Conservation (phyloP, 2,113 vertebrate genomes). For the Coptodon rendalli region DNA sequence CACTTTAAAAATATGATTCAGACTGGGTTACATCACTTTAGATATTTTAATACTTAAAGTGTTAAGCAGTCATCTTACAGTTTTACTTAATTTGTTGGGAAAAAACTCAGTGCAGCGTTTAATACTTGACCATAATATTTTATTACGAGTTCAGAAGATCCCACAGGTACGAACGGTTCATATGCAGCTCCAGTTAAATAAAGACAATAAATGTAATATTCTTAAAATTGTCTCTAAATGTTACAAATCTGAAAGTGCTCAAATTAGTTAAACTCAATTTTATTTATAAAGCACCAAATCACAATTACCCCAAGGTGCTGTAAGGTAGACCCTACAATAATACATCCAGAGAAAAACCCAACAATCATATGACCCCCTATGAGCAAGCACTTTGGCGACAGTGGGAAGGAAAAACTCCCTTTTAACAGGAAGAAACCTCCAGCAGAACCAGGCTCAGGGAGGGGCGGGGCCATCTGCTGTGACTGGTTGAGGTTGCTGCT, state of each 20-base stretch:
- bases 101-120: background rate
- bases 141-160: background rate
- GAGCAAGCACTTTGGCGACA: rapidly evolving
- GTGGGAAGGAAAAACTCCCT: background rate
- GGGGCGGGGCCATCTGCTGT: background rate
- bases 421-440: background rate
- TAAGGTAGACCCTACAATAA: background rate
- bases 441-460: background rate
- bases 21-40: background rate
- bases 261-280: background rate
- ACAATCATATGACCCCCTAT: too few relatives aligned
- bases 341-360: rapidly evolving
- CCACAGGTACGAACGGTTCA: background rate
- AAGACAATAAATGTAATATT: background rate
- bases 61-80: background rate
- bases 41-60: background rate
- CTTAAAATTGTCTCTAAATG: background rate
- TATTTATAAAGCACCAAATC: background rate
- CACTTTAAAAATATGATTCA: background rate
- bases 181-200: background rate
- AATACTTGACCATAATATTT: background rate
- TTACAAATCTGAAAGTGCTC: background rate
- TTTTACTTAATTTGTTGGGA: background rate
- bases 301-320: rapidly evolving
- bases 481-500: background rate